Conservation (phyloP, 2,797 vertebrate species). For the Aotus griseimembra region DNA sequence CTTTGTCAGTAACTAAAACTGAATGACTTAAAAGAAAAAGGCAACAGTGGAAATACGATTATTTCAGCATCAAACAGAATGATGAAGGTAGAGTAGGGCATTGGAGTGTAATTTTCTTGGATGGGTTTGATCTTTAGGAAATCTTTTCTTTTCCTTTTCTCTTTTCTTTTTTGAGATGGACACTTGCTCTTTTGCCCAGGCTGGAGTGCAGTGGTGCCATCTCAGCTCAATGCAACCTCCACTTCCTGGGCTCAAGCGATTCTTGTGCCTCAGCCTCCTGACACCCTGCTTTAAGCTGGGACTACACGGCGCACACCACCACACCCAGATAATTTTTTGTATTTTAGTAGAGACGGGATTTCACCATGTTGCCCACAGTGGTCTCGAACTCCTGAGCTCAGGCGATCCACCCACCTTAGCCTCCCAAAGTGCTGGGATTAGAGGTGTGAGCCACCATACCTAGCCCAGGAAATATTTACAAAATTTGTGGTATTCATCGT, state of each 20-base stretch:
- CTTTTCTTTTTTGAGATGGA: not conserved
- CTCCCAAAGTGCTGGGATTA: not conserved
- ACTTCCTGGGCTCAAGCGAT: not conserved
- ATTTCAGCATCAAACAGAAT: not conserved
- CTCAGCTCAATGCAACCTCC: not conserved
- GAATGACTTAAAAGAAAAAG: not conserved
- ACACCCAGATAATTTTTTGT: rapidly evolving
- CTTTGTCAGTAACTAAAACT: not conserved
- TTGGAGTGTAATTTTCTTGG: not conserved
- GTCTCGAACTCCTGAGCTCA: not conserved
- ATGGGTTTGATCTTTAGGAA: not conserved
- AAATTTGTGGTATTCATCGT: not conserved
- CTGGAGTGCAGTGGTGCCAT: not conserved
- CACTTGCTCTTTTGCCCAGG: not conserved
- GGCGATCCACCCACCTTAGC: not conserved
- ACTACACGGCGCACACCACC: not conserved
- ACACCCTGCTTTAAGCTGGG: not conserved
- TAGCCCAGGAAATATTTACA: not conserved
- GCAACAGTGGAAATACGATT: not conserved
- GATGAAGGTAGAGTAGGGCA: not conserved
- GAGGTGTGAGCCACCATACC: not conserved
- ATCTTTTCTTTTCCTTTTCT: not conserved
- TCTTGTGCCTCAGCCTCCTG: not conserved
- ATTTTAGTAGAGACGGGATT: not conserved
- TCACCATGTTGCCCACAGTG: not conserved